These are phyloP conservation scores for Psettodes erumei DNA, from an alignment of 2,113 vertebrate species.

Conservation along the genomic window DNA sequence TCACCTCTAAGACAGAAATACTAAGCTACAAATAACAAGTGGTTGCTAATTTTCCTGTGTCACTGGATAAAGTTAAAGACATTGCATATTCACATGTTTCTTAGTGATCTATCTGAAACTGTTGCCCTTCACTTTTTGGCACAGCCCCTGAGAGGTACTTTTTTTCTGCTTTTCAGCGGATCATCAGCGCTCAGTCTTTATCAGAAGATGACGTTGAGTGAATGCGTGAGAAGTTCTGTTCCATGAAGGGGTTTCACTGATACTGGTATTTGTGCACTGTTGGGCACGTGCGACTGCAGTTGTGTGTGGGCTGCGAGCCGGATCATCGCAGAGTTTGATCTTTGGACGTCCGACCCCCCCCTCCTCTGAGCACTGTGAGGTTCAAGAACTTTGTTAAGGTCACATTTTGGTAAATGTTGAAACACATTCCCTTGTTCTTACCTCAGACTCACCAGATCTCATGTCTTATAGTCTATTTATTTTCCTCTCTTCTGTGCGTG, in stretches of 20 bases:
- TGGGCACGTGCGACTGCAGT: neutral
- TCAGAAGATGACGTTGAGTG: conserved; percentile 93
- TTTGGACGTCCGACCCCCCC: neutral
- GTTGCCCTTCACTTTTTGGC: no score
- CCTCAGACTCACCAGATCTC: neutral
- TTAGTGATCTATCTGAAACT: neutral
- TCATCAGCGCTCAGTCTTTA: conserved; percentile 88
- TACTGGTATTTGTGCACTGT: conserved; percentile 22
- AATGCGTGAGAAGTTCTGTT: neutral
- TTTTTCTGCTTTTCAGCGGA: conserved; percentile 84
- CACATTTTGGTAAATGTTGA: neutral
- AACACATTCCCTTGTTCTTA: conserved; percentile 35
- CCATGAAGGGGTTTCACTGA: conserved; percentile 13
- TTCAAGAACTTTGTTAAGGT: neutral
- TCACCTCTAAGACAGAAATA: conserved; percentile 81
- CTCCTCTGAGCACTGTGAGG: neutral
- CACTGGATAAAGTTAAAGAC: neutral
- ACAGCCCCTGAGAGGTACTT: conserved; percentile 20
- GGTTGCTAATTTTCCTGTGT: neutral
- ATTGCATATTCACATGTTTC: neutral
- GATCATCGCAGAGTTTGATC: neutral
- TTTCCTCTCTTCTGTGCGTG: conserved; percentile 6
- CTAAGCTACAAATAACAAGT: neutral
- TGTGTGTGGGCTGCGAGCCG: conserved; percentile 6
- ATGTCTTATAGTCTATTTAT: conserved; percentile 43